Evolutionary conservation across 2,797 vertebrate species (phyloP), one percentile per base, ranked within the genome.

Genomic region (Pangasius mekongensis): DNA sequence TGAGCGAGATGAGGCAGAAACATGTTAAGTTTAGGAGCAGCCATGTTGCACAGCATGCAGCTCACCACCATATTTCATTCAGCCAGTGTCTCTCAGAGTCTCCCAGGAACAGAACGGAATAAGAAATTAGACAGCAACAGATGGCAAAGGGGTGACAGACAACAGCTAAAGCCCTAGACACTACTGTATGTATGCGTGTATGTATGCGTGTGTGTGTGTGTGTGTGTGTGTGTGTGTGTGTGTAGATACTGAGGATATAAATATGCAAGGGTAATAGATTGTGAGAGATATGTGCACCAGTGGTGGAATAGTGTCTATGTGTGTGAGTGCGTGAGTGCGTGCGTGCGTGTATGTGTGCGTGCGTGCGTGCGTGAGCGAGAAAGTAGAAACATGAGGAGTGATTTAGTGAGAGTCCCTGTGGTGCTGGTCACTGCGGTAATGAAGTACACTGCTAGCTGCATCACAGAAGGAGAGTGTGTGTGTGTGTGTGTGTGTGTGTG

Each of bases 361-460:
- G 69, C n/a, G n/a, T 9, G 83, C 22, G 33, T 14, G 60, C 18
- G 84, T 64, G 85, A 49, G 71, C 49, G 74, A 67, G 39, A 81
- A 64, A 89, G 78, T 18, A 67, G 56, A 58, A 67, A 73, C 54
- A 83, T 89, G 87, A 83, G 91, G 77, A 88, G 83, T 91, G 91
- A 94, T 93, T 94, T 94, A 94, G 91, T 94, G 91, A 93, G 81
- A 16, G 69, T 86, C 62, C 56, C 67, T 62, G 80, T 82, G 71
- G 47, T 58, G 43, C 78, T 78, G 84, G 89, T 89, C 60, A 64
- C 67, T 49, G 87, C 64, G 33, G 74, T 88, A 89, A 91, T 92
- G 87, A 93, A 91, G 89, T 84, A 92, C 89, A 89, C 90, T 84
- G 85, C 16, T 43, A 81, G 39, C 89, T 77, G 84, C 64, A 86